These are phyloP conservation scores for Tamandua tetradactyla DNA, from an alignment of 2,797 vertebrate genomes.

Conservation along the genomic window DNA sequence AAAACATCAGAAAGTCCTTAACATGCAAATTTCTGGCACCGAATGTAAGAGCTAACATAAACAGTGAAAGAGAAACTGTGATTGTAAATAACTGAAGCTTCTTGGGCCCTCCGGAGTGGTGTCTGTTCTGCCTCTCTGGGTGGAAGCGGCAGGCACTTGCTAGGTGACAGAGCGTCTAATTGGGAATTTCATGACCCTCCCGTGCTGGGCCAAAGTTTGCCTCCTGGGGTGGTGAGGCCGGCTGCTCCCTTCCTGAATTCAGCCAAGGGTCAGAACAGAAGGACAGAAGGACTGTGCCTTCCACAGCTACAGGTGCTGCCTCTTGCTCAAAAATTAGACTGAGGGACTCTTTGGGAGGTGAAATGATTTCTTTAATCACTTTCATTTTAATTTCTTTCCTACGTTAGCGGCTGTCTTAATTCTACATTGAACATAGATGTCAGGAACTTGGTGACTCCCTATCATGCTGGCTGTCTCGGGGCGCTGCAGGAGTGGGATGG, in stretches of 20 bases:
- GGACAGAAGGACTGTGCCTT: neutral
- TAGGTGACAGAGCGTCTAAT: neutral
- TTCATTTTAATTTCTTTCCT: neutral
- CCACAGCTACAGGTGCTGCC: too few species aligned
- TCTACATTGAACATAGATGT: fast-evolving
- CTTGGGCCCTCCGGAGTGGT: neutral
- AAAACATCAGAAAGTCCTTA: neutral
- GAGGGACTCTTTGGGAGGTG: neutral
- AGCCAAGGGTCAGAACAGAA: neutral
- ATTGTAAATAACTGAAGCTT: neutral
- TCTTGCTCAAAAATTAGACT: neutral
- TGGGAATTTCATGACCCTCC: neutral
- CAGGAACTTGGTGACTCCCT: neutral
- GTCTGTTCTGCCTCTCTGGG: neutral
- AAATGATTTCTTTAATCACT: neutral
- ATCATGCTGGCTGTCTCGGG: neutral
- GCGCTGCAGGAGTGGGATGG: too few species aligned
- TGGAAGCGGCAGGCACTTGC: neutral
- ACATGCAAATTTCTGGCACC: neutral
- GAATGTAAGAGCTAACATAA: neutral
- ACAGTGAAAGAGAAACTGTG: neutral
- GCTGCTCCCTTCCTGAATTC: neutral
- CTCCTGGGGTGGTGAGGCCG: fast-evolving
- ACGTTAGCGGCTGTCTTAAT: fast-evolving
- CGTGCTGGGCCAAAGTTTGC: neutral